phyloP scores from a whole-genome alignment of 2,888 invertebrate species.

The Sicus ferrugineus region DNA sequence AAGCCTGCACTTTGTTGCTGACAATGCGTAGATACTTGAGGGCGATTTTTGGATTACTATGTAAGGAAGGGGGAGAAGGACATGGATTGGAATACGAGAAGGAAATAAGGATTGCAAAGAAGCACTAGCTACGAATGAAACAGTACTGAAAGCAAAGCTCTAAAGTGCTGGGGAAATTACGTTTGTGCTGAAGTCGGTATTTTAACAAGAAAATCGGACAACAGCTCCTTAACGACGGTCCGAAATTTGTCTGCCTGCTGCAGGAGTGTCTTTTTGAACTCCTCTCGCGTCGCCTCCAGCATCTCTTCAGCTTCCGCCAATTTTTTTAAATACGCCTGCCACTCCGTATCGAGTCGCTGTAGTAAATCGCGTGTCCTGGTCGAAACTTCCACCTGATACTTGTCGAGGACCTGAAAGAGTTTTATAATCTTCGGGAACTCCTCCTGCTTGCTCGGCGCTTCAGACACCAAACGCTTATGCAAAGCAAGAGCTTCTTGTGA shows the following conservation, averaged over 20 bases:
- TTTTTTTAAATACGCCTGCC: constrained; percentile 75
- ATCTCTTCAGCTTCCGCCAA: constrained; percentile 77
- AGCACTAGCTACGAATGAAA: constrained; percentile 7
- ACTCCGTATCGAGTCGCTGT: constrained; percentile 61
- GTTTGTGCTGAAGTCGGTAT: constrained; percentile 68
- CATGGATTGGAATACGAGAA: background rate
- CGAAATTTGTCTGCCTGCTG: constrained; percentile 77
- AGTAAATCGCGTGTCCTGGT: constrained; percentile 49
- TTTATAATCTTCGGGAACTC: constrained; percentile 80
- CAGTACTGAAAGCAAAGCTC: constrained; percentile 13
- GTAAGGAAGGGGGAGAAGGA: background rate
- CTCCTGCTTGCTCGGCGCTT: constrained; percentile 71
- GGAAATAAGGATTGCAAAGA: background rate
- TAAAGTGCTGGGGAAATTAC: constrained; percentile 36
- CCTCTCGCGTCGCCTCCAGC: constrained; percentile 77
- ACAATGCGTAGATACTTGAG: constrained; percentile 52
- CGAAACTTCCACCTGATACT: constrained; percentile 77
- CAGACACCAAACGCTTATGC: constrained; percentile 74
- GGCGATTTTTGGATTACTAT: constrained; percentile 51
- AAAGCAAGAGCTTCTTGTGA: constrained; percentile 74
- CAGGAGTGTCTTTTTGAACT: constrained; percentile 75
- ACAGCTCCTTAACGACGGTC: constrained; percentile 72
- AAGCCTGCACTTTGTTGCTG: constrained; percentile 47
- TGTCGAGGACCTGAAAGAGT: constrained; percentile 75
- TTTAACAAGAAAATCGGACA: constrained; percentile 75